Base-by-base conservation (phyloP, 2,888 invertebrate genomes). In the Lucinisca nassula region DNA sequence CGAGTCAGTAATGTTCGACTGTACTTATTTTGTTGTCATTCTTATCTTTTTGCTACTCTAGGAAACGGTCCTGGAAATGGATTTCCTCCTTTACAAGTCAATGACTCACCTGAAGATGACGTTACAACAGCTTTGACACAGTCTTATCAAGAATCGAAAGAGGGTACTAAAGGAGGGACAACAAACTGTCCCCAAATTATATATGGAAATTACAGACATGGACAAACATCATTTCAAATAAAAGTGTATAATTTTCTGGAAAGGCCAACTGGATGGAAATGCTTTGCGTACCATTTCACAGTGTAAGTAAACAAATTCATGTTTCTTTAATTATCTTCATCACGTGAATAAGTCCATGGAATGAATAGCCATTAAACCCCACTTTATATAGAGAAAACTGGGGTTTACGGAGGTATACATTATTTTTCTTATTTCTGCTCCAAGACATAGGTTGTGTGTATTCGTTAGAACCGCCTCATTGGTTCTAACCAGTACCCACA, bases 181-280 rank as follows among this genome's bases (percentile, higher is more conserved):
- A 35, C 32, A 35, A 67, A 67, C 21, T 67, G 21, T 21, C 75
- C 75, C 32, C 75, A 75, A 75, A 75, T 75, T 40, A 51, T 75
- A 24, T 75, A 75, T 32, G 75, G 75, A 51, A 75, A 75, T 32
- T 75, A 75, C 49, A 75, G 51, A 49, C 75, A 75, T 40, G 75
- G 75, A n/a, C 75, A 89, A 55, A 83, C 89, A 14, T 93, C 95
- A 1, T 73, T 97, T 94, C 98, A 98, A 96, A 98, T 98, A 93
- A 97, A 97, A 94, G 97, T 98, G 84, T 98, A 98, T 96, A 98
- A 98, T 95, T 98, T 98, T 96, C 97, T 98, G 92, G 98, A 98
- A 95, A 97, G 98, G 95, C 98, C 98, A 0, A 97, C 97, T 35
- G 98, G 98, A 85, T 98, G 98, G 98, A 97, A 98, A 93, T 98